Conservation (phyloP, 1,140 invertebrate genomes). For the Plutomurus gul region DNA sequence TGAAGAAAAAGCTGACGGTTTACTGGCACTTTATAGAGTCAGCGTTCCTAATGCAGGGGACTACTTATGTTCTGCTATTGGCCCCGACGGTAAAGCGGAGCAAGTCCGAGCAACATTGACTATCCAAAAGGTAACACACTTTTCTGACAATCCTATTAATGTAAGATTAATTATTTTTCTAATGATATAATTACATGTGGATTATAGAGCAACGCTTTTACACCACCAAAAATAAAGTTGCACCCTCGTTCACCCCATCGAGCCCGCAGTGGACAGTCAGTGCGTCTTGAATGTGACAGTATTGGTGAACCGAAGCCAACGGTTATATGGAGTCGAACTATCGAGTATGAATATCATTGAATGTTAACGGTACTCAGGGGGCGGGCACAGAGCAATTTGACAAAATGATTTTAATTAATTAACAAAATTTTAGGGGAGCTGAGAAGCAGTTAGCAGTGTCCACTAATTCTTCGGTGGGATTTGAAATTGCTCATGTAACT, state of each 20-base stretch:
- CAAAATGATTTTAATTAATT: too few species aligned
- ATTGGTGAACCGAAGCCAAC: constrained; percentile 74
- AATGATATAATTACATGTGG: too few species aligned
- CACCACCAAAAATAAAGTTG: constrained; percentile 65
- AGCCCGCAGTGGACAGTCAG: constrained; percentile 65
- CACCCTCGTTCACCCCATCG: constrained; percentile 61
- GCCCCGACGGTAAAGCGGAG: constrained; percentile 55
- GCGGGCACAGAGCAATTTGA: too few species aligned
- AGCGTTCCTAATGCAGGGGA: constrained; percentile 78
- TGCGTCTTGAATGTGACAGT: constrained; percentile 73
- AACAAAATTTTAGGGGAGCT: too few species aligned
- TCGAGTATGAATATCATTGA: constrained; percentile 27
- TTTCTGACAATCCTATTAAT: background rate
- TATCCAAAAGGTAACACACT: constrained; percentile 55
- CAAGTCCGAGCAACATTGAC: constrained; percentile 58
- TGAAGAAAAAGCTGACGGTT: constrained; percentile 68
- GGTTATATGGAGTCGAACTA: constrained; percentile 69
- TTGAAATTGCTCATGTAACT: constrained; percentile 64
- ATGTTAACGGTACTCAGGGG: too few species aligned
- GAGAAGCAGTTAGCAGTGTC: too few species aligned
- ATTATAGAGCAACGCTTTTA: constrained; percentile 63
- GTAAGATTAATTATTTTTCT: background rate
- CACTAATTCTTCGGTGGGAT: too few species aligned
- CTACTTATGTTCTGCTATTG: constrained; percentile 80
- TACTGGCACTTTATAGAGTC: constrained; percentile 74